These are phyloP conservation scores for Polydrusus tereticollis DNA, from an alignment of 2,888 invertebrate genomes.

Conservation along the genomic window DNA sequence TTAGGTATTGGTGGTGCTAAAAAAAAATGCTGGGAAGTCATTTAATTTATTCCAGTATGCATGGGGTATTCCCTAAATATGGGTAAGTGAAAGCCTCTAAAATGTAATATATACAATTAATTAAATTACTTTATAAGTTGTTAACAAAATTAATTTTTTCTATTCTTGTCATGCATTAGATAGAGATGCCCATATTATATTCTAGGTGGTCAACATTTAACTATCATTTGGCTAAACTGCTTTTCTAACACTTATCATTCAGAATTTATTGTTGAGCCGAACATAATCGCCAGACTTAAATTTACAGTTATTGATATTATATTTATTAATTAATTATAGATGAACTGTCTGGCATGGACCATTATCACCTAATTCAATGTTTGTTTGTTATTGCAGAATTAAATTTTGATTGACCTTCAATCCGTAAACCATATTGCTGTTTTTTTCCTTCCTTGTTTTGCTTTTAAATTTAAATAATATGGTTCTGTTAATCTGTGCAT, in stretches of 20 bases:
- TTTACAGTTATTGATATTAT: slow-evolving; percentile 21
- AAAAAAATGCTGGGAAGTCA: slow-evolving; percentile 16
- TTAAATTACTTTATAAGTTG: too few species aligned
- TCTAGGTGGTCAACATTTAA: neutral
- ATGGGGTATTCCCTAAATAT: neutral
- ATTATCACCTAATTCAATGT: slow-evolving; percentile 6
- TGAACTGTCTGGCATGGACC: neutral
- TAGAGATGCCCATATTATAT: neutral
- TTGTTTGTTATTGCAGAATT: neutral
- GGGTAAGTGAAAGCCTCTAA: too few species aligned
- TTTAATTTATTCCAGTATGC: slow-evolving; percentile 1
- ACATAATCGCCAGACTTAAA: neutral
- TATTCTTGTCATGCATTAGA: too few species aligned
- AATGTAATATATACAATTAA: too few species aligned
- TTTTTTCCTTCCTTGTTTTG: neutral
- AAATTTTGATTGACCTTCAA: slow-evolving; percentile 7
- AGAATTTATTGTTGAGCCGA: neutral
- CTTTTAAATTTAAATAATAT: neutral
- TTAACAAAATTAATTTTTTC: too few species aligned
- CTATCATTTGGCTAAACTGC: neutral
- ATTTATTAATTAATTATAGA: too few species aligned
- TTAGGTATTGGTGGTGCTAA: neutral
- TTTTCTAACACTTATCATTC: neutral
- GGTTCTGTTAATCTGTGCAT: too few species aligned
- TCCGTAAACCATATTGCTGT: neutral